phyloP scores from a whole-genome alignment of 1,140 invertebrate genomes.

The Pristionchus pacificus region DNA sequence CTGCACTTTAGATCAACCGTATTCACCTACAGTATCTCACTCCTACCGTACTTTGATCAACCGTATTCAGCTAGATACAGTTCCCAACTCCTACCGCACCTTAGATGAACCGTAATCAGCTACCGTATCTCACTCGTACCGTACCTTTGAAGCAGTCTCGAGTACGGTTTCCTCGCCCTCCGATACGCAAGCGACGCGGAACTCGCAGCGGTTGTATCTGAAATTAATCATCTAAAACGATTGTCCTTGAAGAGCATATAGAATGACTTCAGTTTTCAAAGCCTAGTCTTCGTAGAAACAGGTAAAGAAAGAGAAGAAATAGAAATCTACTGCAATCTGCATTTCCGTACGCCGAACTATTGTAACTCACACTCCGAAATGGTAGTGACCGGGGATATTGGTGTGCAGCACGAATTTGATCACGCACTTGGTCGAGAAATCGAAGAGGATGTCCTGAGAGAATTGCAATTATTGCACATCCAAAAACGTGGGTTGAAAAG shows the following conservation, averaged over 20 bases:
- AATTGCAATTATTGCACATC: neutral
- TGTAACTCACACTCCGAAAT: conserved; percentile 84
- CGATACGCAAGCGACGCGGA: neutral
- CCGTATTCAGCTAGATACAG: too few relatives aligned
- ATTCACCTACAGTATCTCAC: too few relatives aligned
- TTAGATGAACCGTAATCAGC: neutral
- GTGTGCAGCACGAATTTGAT: conserved; percentile 97
- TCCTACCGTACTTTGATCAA: too few relatives aligned
- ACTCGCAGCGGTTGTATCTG: neutral
- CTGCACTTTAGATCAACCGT: too few relatives aligned
- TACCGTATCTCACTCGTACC: neutral
- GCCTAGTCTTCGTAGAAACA: too few relatives aligned
- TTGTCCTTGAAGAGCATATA: too few relatives aligned
- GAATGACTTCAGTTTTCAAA: too few relatives aligned
- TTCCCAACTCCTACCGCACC: too few relatives aligned
- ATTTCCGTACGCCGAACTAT: too few relatives aligned
- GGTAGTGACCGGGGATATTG: conserved; percentile 97
- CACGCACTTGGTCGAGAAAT: conserved; percentile 83
- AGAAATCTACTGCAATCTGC: neutral
- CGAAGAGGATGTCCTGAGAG: conserved; percentile 91
- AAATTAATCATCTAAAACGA: too few relatives aligned
- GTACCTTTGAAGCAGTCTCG: neutral
- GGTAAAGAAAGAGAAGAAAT: neutral
- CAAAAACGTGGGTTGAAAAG: too few relatives aligned
- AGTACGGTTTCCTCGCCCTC: neutral